Conservation (phyloP, 2,113 vertebrate genomes). For the Machaerirhynchus nigripectus region DNA sequence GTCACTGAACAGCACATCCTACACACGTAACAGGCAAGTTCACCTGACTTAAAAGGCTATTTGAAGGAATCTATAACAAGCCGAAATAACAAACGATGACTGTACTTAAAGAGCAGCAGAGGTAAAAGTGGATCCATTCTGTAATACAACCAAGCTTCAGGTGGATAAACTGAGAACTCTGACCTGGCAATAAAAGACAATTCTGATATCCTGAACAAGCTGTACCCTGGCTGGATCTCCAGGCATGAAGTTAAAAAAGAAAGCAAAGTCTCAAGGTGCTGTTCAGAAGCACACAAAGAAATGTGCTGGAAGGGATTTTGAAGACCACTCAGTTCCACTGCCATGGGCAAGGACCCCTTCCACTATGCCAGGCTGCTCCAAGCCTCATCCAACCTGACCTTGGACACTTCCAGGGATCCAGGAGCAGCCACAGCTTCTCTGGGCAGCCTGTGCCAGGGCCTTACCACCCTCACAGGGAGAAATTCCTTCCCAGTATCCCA, state of each 20-base stretch:
- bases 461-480: fast-evolving
- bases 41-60: background rate
- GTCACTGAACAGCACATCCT: background rate
- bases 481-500: background rate
- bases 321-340: background rate
- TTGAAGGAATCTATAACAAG: background rate
- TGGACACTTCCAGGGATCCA: background rate
- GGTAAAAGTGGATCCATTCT: background rate
- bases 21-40: background rate
- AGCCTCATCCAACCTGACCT: background rate
- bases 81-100: background rate
- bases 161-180: background rate
- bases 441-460: background rate
- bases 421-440: background rate
- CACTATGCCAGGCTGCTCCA: background rate
- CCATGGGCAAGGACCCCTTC: background rate
- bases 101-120: background rate
- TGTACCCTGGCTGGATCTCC: background rate
- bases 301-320: background rate
- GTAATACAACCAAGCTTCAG: background rate
- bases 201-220: background rate
- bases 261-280: background rate
- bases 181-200: background rate
- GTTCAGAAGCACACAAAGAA: background rate
- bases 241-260: background rate